These are phyloP conservation scores for Fulica atra DNA, from an alignment of 2,113 vertebrate genomes.

Conservation along the genomic window DNA sequence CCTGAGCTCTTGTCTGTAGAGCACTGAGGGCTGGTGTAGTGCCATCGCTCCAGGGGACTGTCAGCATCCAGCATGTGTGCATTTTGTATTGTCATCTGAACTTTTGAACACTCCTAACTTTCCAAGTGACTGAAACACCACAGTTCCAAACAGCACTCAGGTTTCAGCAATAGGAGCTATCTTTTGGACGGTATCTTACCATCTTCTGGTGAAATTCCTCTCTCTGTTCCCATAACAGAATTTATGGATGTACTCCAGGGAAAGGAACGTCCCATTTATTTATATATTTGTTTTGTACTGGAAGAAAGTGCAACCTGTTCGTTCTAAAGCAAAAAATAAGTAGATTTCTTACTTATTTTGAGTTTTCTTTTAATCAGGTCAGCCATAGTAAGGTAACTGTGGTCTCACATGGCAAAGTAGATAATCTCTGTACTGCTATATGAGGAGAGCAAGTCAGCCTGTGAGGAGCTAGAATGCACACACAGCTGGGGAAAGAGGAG, in stretches of 20 bases:
- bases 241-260: neutral
- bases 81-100: neutral
- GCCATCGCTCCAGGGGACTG: neutral
- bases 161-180: neutral
- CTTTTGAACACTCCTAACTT: neutral
- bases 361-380: neutral
- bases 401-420: neutral
- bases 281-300: neutral
- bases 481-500: neutral
- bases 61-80: neutral
- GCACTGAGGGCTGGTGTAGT: neutral
- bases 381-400: neutral
- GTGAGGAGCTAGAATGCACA: neutral
- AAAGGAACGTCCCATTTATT: neutral
- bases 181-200: neutral
- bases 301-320: neutral
- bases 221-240: neutral
- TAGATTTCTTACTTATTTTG: neutral
- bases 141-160: neutral
- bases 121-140: neutral
- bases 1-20: neutral
- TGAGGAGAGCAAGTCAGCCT: neutral
- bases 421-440: neutral
- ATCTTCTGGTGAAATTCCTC: neutral
- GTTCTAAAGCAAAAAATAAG: neutral